Percentiles rank a stretch among this genome's conserved stretches.
Conservation (phyloP, 53 echinoderm and acorn worm genomes). For the Hippasteria phrygiana region DNA sequence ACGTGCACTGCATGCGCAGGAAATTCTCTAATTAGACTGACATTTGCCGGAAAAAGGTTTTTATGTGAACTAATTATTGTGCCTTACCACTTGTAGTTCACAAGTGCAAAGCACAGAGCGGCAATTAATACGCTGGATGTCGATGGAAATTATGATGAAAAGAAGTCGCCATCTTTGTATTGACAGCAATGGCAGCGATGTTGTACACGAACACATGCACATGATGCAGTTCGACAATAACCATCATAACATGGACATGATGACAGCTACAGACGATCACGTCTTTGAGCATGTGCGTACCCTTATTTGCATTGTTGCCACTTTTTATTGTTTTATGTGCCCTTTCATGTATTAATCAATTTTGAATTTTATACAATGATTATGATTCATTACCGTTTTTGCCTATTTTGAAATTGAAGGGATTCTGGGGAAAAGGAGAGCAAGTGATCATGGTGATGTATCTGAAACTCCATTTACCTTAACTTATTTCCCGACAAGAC, state of each 20-base stretch:
- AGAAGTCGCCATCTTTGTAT: slow-evolving; percentile 14
- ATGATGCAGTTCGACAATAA: not conserved
- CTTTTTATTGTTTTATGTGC: not conserved
- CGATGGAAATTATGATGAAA: slow-evolving; percentile 54
- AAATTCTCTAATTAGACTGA: not conserved
- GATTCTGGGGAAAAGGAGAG: no score
- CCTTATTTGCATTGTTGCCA: not conserved
- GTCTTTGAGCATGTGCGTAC: not conserved
- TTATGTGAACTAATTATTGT: not conserved
- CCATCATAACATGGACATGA: not conserved
- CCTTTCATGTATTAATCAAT: not conserved
- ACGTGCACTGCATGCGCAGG: slow-evolving; percentile 24
- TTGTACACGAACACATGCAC: not conserved
- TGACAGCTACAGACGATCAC: not conserved
- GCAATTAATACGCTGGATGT: not conserved
- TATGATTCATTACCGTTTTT: no score
- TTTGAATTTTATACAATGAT: no score
- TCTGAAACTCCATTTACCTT: no score
- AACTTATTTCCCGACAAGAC: no score
- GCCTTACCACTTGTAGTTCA: not conserved
- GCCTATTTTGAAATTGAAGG: no score
- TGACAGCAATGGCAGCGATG: not conserved
- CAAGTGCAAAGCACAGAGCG: not conserved
- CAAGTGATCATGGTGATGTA: no score
- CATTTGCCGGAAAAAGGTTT: not conserved